Conservation (phyloP, 23 tunicate species). For the Styela clava region DNA sequence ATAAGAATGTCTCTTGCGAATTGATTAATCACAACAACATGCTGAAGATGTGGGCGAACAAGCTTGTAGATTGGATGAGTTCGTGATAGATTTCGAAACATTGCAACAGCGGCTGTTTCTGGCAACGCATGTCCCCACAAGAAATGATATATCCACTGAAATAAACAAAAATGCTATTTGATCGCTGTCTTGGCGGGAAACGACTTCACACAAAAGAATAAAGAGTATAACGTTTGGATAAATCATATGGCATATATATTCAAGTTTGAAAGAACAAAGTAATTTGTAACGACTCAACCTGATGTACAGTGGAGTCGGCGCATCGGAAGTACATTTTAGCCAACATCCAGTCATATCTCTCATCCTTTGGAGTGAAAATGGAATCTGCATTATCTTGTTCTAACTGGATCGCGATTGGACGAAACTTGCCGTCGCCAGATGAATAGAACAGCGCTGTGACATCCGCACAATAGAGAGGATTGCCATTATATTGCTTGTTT, state of each 20-base stretch:
- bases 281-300: no score
- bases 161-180: no score
- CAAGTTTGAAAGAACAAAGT: no score
- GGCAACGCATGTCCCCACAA: conserved; percentile 57
- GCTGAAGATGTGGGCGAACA: conserved; percentile 53
- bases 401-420: conserved; percentile 44
- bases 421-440: conserved; percentile 18
- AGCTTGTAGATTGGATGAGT: conserved; percentile 75
- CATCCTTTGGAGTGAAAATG: conserved; percentile 30
- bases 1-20: conserved; percentile 49
- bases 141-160: conserved; percentile 74
- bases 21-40: conserved; percentile 67
- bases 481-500: neutral
- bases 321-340: conserved; percentile 46
- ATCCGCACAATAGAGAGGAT: conserved; percentile 17
- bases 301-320: conserved; percentile 12
- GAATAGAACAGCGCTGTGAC: conserved; percentile 28
- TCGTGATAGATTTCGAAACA: conserved; percentile 55
- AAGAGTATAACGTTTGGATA: no score
- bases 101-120: conserved; percentile 61
- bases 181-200: no score
- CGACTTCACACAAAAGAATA: no score
- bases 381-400: conserved; percentile 31
- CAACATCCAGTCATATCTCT: conserved; percentile 37
- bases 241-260: no score